A percentile compares a stretch with the other conserved stretches of the same genome.
phyloP scores from a whole-genome alignment of 2,888 invertebrate genomes.

The Trissolcus japonicus region DNA sequence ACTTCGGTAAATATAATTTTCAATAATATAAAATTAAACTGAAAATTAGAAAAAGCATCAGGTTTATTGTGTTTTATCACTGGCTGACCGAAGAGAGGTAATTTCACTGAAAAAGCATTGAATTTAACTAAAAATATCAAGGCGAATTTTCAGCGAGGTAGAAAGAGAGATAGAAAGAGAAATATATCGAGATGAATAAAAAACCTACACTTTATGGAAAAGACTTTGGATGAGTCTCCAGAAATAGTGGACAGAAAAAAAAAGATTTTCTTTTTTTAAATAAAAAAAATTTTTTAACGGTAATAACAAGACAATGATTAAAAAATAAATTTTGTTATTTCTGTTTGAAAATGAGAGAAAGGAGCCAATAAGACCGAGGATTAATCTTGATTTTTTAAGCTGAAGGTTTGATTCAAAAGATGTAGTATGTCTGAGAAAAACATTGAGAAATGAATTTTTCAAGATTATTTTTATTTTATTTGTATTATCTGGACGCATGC shows the following conservation, averaged over 20 bases:
- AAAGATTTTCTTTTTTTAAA: no score
- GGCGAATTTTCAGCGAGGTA: background rate
- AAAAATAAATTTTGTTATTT: no score
- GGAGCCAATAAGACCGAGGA: no score
- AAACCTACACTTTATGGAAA: conserved; percentile 41
- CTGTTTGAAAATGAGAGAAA: no score
- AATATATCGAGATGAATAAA: conserved; percentile 13
- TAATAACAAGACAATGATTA: no score
- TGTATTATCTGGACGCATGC: conserved; percentile 8
- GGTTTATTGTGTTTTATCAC: background rate
- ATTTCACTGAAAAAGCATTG: conserved; percentile 3
- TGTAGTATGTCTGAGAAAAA: background rate
- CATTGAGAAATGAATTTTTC: background rate
- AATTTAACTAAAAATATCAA: background rate
- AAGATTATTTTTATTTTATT: background rate
- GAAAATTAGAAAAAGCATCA: no score
- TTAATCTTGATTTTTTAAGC: background rate
- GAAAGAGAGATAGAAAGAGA: conserved; percentile 17
- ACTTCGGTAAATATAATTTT: no score
- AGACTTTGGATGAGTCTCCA: conserved; percentile 57
- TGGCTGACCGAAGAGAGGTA: conserved; percentile 2
- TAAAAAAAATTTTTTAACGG: no score
- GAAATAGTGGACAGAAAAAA: conserved; percentile 29
- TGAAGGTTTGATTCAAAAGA: background rate
- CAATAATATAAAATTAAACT: no score